Conservation (phyloP, 1,140 invertebrate species). For the Homarus americanus region DNA sequence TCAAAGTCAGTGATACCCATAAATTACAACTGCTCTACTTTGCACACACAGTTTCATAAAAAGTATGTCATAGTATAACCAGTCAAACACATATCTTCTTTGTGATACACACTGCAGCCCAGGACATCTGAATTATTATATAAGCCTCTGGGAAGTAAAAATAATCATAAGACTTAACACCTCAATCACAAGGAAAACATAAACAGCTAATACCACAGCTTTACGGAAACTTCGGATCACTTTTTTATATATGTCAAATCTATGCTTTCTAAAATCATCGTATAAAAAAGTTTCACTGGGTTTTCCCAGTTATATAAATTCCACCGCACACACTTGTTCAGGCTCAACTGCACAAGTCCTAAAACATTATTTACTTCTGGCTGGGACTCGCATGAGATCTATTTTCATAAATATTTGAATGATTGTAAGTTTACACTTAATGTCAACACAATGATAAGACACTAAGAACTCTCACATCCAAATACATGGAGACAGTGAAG, state of each 20-base stretch:
- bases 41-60: not conserved
- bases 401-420: conserved; percentile 61
- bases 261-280: conserved; percentile 32
- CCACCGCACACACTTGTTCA: not conserved
- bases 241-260: conserved; percentile 37
- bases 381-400: conserved; percentile 56
- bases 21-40: conserved; percentile 1
- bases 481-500: conserved; percentile 61
- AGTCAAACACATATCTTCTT: not conserved
- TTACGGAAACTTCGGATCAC: conserved; percentile 31
- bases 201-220: conserved; percentile 53
- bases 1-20: not conserved
- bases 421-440: conserved; percentile 53
- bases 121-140: conserved; percentile 16
- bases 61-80: not conserved
- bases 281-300: conserved; percentile 42
- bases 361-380: conserved; percentile 44
- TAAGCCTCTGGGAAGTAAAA: conserved; percentile 45
- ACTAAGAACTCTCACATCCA: conserved; percentile 66
- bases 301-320: conserved; percentile 30
- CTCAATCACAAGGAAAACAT: conserved; percentile 54
- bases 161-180: conserved; percentile 40
- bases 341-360: conserved; percentile 27
- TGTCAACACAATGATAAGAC: conserved; percentile 65
- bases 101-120: conserved; percentile 25